Base-by-base conservation (phyloP, 2,888 invertebrate species). In the Heliconius charithonia region DNA sequence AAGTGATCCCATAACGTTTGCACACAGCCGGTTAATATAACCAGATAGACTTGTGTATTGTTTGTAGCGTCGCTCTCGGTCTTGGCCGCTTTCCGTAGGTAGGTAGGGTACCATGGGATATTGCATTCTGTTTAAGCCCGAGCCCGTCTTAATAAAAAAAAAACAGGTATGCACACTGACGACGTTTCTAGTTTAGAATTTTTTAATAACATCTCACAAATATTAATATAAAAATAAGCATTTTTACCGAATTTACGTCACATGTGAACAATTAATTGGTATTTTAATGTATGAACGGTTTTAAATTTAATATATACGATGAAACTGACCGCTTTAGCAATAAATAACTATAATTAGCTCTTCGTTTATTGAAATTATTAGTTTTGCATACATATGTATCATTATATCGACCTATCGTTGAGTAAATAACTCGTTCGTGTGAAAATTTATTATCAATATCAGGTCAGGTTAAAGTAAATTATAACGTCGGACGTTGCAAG, bases 21-120 rank as follows among this genome's bases (percentile, higher is more conserved):
- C 86, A 91, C 85, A 85, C 83, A 82, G 91, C 82, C 86, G 94
- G 88, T 81, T 94, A 88, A 88, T 87, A 94, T 91, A 95, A 95
- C 94, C 93, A 94, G 94, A 93, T 91, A 91, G 90, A 89, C 89
- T 90, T 91, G 90, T 94, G 94, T 93, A 94, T 94, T 94, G 94
- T 92, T 89, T 88, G 93, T 90, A 89, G 89, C 93, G 91, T 93
- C 93, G 93, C 91, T 92, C 92, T 89, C 91, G 88, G 90, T 90
- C 93, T 89, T 90, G 88, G 91, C 89, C 89, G 93, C 89, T 85
- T 90, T 90, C 88, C 89, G 88, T 86, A 85, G 86, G 84, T 88
- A 87, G 88, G 89, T 89, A 89, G 88, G 88, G 89, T 89, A 89
- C 88, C 90, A 90, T 85, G 85, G 86, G 86, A 83, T 83, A 83